Conservation (phyloP, 2,888 invertebrate species). For the Protophormia terraenovae region DNA sequence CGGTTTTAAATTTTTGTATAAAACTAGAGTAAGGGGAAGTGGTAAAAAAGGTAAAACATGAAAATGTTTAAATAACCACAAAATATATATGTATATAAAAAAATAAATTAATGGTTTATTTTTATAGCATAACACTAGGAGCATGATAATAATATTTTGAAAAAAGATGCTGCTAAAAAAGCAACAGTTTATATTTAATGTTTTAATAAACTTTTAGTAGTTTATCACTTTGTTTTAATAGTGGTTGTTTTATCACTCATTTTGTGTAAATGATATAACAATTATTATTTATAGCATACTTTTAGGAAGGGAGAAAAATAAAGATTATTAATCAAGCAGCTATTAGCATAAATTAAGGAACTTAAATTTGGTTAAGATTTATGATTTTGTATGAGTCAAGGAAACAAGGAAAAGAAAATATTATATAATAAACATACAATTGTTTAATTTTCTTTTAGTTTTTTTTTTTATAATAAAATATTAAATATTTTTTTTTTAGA, state of each 20-base stretch:
- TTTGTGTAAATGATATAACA: slow-evolving; percentile 20
- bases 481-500: background rate
- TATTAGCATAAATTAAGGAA: slow-evolving; percentile 15
- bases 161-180: background rate
- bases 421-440: background rate
- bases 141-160: background rate
- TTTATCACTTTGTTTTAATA: background rate
- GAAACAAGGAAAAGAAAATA: background rate
- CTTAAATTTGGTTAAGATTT: slow-evolving; percentile 10
- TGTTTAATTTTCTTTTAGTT: too few species aligned
- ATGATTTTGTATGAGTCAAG: background rate
- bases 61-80: slow-evolving; percentile 37
- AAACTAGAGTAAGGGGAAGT: background rate
- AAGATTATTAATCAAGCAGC: slow-evolving; percentile 37
- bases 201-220: slow-evolving; percentile 17
- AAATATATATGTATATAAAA: background rate
- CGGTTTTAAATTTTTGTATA: slow-evolving; percentile 38
- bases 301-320: background rate
- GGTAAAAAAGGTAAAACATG: slow-evolving; percentile 9
- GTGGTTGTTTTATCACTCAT: background rate
- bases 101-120: slow-evolving; percentile 22
- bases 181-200: slow-evolving; percentile 52
- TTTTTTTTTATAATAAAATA: too few species aligned
- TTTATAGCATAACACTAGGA: slow-evolving; percentile 29
- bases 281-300: slow-evolving; percentile 39